Evolutionary conservation across 2,888 invertebrate genomes (phyloP), one percentile per base, ranked within the genome.

Genomic region (Drosophila paracracens): DNA sequence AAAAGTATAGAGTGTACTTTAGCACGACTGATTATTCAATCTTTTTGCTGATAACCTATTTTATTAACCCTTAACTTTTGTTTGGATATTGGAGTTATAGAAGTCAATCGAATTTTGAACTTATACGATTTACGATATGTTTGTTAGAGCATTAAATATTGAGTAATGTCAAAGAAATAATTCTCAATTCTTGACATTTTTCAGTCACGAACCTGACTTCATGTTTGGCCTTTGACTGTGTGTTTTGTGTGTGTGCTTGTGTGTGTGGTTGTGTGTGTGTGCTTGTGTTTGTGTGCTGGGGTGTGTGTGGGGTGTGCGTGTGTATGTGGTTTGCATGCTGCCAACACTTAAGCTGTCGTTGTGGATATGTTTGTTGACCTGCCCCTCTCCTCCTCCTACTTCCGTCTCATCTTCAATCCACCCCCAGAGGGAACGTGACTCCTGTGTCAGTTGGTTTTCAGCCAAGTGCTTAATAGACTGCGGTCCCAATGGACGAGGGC

Each of bases 291-390:
- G n/a, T 2, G 2, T 25, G 25, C 25, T 2, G 2, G 25, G 2
- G 58, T 62, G 40, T 48, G 31, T 60, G n/a, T 58, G 36, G 40
- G 31, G 65, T 43, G 33, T 70, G 43, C 46, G 57, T 69, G 43
- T 65, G 36, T 66, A 48, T 74, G 74, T 50, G 76, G 73, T 71
- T 83, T 89, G 79, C 86, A 82, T 85, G 88, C 75, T 77, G 77
- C 73, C 77, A 73, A 83, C 86, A 89, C 83, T 81, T 85, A 77
- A 83, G 76, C 81, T 79, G 86, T 76, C 75, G 70, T 71, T 48
- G 63, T 76, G 81, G 60, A 74, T 70, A 71, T 70, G 65, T 79
- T 74, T 71, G 74, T 46, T 60, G 65, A 56, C 69, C 74, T 38
- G 35, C 63, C 38, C 60, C n/a, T 4, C 4, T 11, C 33, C 11